Percentiles rank a stretch among this genome's conserved stretches.
Conservation (phyloP, 1,140 invertebrate species). For the Danaus melanippus region DNA sequence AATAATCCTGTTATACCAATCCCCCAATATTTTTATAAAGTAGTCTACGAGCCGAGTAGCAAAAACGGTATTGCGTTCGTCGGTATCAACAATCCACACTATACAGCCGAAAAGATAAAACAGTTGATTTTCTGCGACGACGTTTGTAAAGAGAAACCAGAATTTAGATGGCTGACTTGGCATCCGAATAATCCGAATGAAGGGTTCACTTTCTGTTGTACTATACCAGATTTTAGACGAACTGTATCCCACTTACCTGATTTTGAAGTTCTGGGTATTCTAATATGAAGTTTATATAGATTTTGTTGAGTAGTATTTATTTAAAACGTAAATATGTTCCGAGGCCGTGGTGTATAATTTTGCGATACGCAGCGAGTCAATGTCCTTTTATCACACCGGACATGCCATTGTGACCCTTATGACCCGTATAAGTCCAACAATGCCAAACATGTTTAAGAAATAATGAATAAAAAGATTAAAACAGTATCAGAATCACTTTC, state of each 20-base stretch:
- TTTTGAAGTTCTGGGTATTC: constrained; percentile 40
- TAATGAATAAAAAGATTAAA: too few species aligned
- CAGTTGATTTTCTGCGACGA: constrained; percentile 51
- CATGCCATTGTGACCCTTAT: constrained; percentile 13
- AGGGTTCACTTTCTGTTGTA: constrained; percentile 55
- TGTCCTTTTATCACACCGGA: constrained; percentile 16
- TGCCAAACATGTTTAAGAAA: too few species aligned
- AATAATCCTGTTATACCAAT: constrained; percentile 62
- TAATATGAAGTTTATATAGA: constrained; percentile 25
- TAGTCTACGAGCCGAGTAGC: constrained; percentile 60
- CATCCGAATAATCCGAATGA: constrained; percentile 38
- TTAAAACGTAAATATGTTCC: too few species aligned
- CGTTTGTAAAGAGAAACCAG: constrained; percentile 32
- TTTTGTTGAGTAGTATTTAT: neutral
- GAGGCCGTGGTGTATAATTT: constrained; percentile 1
- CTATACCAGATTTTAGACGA: constrained; percentile 38
- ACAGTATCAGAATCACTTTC: too few species aligned
- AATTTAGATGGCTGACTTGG: constrained; percentile 54
- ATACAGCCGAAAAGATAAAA: constrained; percentile 30
- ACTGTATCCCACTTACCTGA: constrained; percentile 46
- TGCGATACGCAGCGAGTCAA: constrained; percentile 6
- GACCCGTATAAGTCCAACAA: neutral
- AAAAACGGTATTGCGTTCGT: constrained; percentile 62
- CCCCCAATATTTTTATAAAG: constrained; percentile 69
- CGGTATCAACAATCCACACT: constrained; percentile 72